Evolutionary conservation across 2,113 vertebrate species (phyloP), one percentile per base, ranked within the genome.

Genomic region (Cynocephalus volans): DNA sequence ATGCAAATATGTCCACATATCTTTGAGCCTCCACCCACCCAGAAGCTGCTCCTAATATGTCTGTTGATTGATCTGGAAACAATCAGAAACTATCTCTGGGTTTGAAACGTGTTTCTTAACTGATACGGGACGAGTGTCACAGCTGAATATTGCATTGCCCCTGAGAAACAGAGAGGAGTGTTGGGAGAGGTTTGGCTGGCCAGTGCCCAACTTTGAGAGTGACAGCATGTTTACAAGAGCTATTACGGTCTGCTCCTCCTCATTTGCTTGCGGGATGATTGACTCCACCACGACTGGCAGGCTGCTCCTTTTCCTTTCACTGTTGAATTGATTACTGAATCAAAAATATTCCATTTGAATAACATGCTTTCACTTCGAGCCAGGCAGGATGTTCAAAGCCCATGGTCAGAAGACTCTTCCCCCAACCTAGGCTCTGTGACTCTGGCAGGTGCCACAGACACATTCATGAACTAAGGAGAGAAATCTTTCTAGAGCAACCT

Each of bases 221-320:
- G 97, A 97, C 97, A 96, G 98, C 54, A 0, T 95, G 92, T 95
- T 98, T 97, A 96, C 90, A 95, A 96, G 90, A 93, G 97, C 97
- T 96, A 93, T 97, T 97, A 94, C 90, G 90, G 73, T 56, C 88
- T 60, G 87, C 95, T 54, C 85, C 88, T 96, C 56, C 10, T 90
- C 26, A 3, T 23, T 8, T 33, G 85, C 94, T 94, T 92, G 73
- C 2, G 1, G 89, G 85, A 64, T 93, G 98, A 97, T 97, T 95
- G 95, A 93, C 85, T 81, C 91, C 28, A 0, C 91, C 77, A 45
- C 85, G 81, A 79, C 85, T 91, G 90, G 90, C 95, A 67, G 90
- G 76, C 93, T 58, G 48, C 88, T 97, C 65, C 88, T 84, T 87
- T 54, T 56, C 95, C 91, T 93, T 94, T 96, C 96, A 72, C 94